phyloP scores from a whole-genome alignment of 2,797 vertebrate species.

The Poeciliopsis paucimaculata region DNA sequence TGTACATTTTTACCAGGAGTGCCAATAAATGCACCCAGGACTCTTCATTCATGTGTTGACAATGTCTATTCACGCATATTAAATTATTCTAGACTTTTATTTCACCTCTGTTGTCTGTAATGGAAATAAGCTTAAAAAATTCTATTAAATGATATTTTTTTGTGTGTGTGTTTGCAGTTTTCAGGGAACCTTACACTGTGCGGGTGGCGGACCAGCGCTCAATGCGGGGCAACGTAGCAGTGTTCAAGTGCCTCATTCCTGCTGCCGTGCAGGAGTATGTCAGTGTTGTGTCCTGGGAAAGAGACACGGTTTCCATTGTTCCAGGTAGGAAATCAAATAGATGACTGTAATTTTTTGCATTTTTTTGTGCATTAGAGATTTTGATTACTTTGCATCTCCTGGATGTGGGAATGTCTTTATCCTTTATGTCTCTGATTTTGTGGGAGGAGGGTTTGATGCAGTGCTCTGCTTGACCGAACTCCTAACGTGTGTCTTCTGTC shows the following conservation, averaged over 20 bases:
- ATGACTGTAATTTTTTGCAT: not conserved
- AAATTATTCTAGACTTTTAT: not conserved
- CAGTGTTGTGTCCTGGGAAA: conserved; percentile 99
- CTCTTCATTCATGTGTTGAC: not conserved
- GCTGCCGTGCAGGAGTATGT: conserved; percentile 98
- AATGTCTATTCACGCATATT: not conserved
- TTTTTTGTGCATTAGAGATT: no score
- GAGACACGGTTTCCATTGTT: conserved; percentile 96
- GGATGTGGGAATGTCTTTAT: conserved; percentile 37
- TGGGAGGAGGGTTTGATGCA: conserved; percentile 39
- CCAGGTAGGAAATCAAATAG: conserved; percentile 85
- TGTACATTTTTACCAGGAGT: not conserved
- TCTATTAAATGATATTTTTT: not conserved
- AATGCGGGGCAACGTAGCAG: conserved; percentile 98
- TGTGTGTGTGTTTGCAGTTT: conserved; percentile 81
- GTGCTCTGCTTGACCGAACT: conserved; percentile 65
- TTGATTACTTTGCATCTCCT: conserved; percentile 16
- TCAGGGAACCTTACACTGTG: conserved; percentile 99
- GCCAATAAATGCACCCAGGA: not conserved
- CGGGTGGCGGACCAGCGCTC: conserved; percentile 99
- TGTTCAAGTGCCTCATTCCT: conserved; percentile 99
- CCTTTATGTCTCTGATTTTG: conserved; percentile 26
- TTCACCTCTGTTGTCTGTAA: not conserved
- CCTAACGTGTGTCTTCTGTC: conserved; percentile 74
- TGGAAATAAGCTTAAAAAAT: not conserved